A percentile compares a stretch with the other conserved stretches of the same genome.
Evolutionary conservation across 2,797 vertebrate species (phyloP).

Genomic region (Podargus strigoides): DNA sequence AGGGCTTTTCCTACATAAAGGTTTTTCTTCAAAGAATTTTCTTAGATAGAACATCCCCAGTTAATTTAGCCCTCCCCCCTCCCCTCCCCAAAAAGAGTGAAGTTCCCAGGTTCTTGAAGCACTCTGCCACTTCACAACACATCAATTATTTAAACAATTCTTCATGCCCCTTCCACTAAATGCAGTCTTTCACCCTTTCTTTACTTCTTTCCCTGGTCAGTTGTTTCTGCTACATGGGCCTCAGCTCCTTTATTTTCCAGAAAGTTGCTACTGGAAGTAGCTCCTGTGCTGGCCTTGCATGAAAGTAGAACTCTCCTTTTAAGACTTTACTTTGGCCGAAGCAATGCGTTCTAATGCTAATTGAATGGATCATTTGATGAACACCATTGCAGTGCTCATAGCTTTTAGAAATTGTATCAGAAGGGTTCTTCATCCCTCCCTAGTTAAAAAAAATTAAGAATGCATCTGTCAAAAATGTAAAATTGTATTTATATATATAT

Average conservation of each 20-base stretch:
- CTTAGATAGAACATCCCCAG: not conserved
- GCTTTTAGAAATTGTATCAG: not conserved
- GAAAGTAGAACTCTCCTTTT: not conserved
- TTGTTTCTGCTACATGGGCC: not conserved
- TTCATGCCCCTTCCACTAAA: not conserved
- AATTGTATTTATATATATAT: not conserved
- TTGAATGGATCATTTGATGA: not conserved
- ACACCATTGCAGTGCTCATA: not conserved
- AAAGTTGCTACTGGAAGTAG: not conserved
- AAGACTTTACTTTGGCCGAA: not conserved
- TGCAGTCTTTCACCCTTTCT: not conserved
- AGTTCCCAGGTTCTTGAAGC: not conserved
- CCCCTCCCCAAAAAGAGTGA: not conserved
- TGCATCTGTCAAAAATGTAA: slow-evolving; percentile 23
- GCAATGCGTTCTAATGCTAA: not conserved
- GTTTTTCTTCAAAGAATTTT: not conserved
- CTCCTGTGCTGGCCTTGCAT: not conserved
- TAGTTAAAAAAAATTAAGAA: not conserved
- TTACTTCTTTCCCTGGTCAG: not conserved
- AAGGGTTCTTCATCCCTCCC: not conserved
- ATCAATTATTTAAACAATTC: not conserved
- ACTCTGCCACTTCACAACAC: not conserved
- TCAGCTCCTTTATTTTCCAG: not conserved
- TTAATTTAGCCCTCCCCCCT: not conserved
- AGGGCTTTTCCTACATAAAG: not conserved